Base-by-base conservation (phyloP, 2,113 vertebrate species). In the Alosa alosa region DNA sequence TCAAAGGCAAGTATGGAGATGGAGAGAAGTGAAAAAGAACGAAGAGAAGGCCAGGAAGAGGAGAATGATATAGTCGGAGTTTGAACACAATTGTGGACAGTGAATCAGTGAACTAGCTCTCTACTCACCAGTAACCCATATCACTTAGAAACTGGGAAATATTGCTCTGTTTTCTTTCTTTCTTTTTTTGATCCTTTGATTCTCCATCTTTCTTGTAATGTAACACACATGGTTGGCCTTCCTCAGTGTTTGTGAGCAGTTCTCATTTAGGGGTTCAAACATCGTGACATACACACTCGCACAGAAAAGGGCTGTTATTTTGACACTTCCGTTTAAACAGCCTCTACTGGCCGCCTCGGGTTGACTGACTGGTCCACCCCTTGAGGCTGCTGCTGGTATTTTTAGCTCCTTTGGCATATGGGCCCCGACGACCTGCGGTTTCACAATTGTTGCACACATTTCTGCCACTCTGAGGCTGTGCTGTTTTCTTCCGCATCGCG, bases 331-430 rank as follows among this genome's bases (percentile, higher is more conserved):
- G 45, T 64, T 45, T 64, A 84, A 68, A 72, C 36, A 15, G 39
- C 50, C 4, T 44, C 36, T 39, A 22, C 83, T 68, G 55, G 45
- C 83, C 39, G 18, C 52, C 22, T 41, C 20, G 18, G 83, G 44
- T 83, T 83, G 64, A 72, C 49, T 83, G 49, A 46, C 25, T 57
- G 25, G 22, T 72, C 13, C 25, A 11, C 50, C 82, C 82, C 50
- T 55, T 25, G 31, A 22, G 82, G 11, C 57, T 72, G 25, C 25
- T 8, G 25, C 64, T 36, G 8, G 64, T 72, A 72, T 72, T 72
- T 72, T 72, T 72, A 72, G 64, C 25, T 44, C 64, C 64, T 25
- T 36, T 36, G 64, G 86, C 87, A 81, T 81, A 82, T 89, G 82
- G 49, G 82, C 47, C 25, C 64, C 25, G 25, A 72, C 25, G 64